Evolutionary conservation across 2,797 vertebrate species (phyloP).

Genomic region (Neosilurus hyrtlii): DNA sequence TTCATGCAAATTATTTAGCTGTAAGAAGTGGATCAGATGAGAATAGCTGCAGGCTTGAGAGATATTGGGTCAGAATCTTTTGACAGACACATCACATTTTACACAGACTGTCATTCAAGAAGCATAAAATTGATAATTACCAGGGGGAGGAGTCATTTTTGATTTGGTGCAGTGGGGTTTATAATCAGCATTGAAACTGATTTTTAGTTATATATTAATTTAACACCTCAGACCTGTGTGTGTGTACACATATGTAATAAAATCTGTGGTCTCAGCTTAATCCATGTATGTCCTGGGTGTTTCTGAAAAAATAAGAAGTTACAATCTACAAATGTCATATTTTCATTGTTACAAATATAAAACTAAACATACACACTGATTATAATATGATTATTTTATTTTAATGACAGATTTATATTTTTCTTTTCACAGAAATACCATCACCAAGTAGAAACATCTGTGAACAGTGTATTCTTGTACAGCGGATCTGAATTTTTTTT

Average conservation of each 20-base stretch:
- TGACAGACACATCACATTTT: not conserved
- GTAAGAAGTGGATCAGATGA: not conserved
- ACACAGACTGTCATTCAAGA: not conserved
- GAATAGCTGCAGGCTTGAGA: not conserved
- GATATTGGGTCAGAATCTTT: not conserved
- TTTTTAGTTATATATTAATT: not conserved
- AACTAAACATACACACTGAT: not conserved
- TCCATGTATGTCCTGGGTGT: not conserved
- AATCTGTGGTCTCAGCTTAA: too few species aligned
- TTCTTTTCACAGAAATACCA: constrained; percentile 58
- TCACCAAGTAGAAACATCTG: constrained; percentile 57
- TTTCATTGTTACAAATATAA: not conserved
- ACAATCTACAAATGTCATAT: not conserved
- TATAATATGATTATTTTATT: not conserved
- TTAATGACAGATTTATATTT: not conserved
- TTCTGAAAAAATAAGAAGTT: not conserved
- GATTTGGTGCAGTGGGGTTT: not conserved
- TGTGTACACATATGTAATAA: too few species aligned
- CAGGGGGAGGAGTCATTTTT: not conserved
- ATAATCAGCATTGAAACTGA: not conserved
- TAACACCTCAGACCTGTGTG: not conserved
- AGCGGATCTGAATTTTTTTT: constrained; percentile 13
- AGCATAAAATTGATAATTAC: too few species aligned
- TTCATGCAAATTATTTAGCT: not conserved
- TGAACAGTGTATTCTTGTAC: not conserved